These are phyloP conservation scores for Enteromius paludinosus DNA, from an alignment of 2,797 vertebrate genomes.

Conservation along the genomic window DNA sequence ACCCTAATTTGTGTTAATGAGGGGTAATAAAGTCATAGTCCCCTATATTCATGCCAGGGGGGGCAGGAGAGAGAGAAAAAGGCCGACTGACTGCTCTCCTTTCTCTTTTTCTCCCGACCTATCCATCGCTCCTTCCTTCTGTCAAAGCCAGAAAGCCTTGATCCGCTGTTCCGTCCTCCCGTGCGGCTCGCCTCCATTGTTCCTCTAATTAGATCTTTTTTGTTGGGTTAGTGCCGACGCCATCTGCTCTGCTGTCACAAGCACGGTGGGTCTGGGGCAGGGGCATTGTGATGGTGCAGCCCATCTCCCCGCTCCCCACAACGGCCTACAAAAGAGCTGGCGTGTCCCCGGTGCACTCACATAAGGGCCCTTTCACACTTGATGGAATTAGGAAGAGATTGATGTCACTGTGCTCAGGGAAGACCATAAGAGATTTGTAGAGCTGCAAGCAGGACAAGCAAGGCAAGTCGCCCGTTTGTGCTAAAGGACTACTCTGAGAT, in stretches of 20 bases:
- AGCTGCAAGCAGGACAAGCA: slow-evolving; percentile 46
- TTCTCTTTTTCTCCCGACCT: slow-evolving; percentile 47
- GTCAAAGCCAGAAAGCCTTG: slow-evolving; percentile 52
- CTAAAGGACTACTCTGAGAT: slow-evolving; percentile 1
- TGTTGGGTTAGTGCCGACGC: slow-evolving; percentile 81
- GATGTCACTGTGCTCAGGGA: slow-evolving; percentile 72
- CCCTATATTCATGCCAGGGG: slow-evolving; percentile 79
- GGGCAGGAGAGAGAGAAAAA: slow-evolving; percentile 62
- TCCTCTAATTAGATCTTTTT: slow-evolving; percentile 83
- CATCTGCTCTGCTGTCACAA: slow-evolving; percentile 80
- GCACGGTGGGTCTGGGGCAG: slow-evolving; percentile 55
- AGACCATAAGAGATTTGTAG: slow-evolving; percentile 52
- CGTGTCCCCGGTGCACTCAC: slow-evolving; percentile 63
- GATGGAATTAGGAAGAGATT: slow-evolving; percentile 85
- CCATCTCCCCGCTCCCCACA: slow-evolving; percentile 63
- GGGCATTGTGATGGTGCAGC: slow-evolving; percentile 60
- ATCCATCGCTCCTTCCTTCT: slow-evolving; percentile 58
- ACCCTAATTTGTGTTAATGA: slow-evolving; percentile 89
- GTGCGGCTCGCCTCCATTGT: slow-evolving; percentile 73
- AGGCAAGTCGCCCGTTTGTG: slow-evolving; percentile 22
- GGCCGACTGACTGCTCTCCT: slow-evolving; percentile 59
- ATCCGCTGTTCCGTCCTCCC: slow-evolving; percentile 48
- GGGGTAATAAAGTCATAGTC: slow-evolving; percentile 87
- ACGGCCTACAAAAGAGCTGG: slow-evolving; percentile 57
- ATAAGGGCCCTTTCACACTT: slow-evolving; percentile 82